Percentiles rank a stretch among this genome's conserved stretches.
Evolutionary conservation across 2,113 vertebrate genomes (phyloP).

Genomic region (Pedetes capensis): DNA sequence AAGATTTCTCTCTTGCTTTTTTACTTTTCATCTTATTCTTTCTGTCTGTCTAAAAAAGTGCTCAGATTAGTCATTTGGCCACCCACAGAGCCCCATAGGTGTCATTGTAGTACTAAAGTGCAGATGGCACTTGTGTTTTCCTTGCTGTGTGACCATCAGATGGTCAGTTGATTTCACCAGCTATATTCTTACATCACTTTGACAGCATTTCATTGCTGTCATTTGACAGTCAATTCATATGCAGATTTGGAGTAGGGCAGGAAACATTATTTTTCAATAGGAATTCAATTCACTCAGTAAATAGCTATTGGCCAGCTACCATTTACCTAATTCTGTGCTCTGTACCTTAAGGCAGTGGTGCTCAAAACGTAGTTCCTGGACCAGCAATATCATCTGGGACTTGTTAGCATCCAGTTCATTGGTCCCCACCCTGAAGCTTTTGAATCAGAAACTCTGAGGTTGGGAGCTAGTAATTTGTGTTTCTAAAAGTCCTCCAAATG

Average conservation of each 20-base stretch:
- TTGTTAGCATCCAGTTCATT: not conserved
- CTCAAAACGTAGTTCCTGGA: not conserved
- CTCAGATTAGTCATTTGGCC: not conserved
- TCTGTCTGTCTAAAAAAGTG: not conserved
- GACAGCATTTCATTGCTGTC: too few species aligned
- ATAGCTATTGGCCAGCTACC: not conserved
- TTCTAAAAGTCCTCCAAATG: not conserved
- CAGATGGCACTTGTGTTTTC: not conserved
- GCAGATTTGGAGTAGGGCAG: not conserved
- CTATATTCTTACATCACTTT: not conserved
- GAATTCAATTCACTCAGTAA: not conserved
- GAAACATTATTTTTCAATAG: not conserved
- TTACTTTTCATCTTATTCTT: not conserved
- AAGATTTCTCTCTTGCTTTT: not conserved
- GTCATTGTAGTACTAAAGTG: not conserved
- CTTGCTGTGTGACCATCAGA: not conserved
- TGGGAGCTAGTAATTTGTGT: not conserved
- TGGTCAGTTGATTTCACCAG: not conserved
- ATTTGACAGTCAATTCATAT: too few species aligned
- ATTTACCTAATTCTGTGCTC: not conserved
- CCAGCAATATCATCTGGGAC: not conserved
- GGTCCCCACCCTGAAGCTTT: not conserved
- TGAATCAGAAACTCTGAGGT: not conserved
- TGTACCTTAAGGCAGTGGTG: not conserved
- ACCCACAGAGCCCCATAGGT: not conserved